Evolutionary conservation across 2,113 vertebrate genomes (phyloP).

Genomic region (Protomyctophum bolini): DNA sequence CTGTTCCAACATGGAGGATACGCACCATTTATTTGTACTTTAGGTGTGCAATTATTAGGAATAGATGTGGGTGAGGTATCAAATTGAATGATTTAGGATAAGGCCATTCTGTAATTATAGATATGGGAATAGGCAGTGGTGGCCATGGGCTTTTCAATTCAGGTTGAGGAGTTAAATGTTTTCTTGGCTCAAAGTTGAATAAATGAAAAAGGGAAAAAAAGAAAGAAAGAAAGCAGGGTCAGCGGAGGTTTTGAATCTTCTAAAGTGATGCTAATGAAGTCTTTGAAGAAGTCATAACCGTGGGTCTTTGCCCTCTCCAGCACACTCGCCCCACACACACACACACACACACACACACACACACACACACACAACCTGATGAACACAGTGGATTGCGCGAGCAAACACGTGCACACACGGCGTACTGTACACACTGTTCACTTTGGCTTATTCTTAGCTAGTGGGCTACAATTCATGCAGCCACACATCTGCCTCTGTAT

Average conservation of each 20-base stretch:
- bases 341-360: conserved; percentile 35
- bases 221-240: too few species aligned
- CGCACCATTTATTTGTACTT: conserved; percentile 48
- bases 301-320: conserved; percentile 31
- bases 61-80: conserved; percentile 31
- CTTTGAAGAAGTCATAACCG: conserved; percentile 51
- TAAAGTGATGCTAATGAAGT: conserved; percentile 57
- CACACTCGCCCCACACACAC: conserved; percentile 33
- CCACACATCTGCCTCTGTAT: conserved; percentile 47
- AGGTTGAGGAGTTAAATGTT: conserved; percentile 23
- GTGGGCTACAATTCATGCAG: conserved; percentile 47
- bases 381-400: not conserved
- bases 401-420: conserved; percentile 27
- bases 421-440: conserved; percentile 15
- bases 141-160: conserved; percentile 19
- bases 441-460: conserved; percentile 53
- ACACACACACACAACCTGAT: conserved; percentile 19
- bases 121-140: conserved; percentile 42
- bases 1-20: conserved; percentile 11
- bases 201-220: conserved; percentile 29
- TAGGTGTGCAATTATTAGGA: conserved; percentile 45
- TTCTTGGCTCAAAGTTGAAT: conserved; percentile 36
- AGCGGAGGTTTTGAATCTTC: conserved; percentile 33
- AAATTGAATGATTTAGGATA: conserved; percentile 49
- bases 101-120: conserved; percentile 40